Conservation (phyloP, 2,888 invertebrate genomes). For the Anthrax anthrax region DNA sequence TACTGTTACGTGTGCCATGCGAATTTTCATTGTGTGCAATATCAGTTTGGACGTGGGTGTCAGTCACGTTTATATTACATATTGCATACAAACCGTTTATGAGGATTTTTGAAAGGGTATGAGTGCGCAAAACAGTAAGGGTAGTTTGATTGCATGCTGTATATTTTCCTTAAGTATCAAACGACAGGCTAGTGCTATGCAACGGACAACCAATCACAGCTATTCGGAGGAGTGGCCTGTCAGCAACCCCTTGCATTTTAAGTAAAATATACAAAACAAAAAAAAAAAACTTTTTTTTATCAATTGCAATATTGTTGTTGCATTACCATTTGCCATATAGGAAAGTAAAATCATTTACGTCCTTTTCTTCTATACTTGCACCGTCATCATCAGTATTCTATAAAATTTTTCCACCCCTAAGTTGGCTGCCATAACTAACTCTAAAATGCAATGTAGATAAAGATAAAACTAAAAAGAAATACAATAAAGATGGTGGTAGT, state of each 20-base stretch:
- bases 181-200: conserved; percentile 6
- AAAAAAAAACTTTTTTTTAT: background rate
- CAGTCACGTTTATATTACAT: background rate
- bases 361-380: background rate
- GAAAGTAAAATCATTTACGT: background rate
- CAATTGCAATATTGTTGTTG: conserved; percentile 3
- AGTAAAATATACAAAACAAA: conserved; percentile 4
- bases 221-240: conserved; percentile 11
- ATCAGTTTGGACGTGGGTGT: background rate
- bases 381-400: background rate
- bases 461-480: background rate
- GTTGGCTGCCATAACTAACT: conserved; percentile 6
- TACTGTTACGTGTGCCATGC: background rate
- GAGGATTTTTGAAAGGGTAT: background rate
- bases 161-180: conserved; percentile 2
- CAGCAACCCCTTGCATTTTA: conserved; percentile 9
- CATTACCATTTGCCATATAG: background rate
- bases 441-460: background rate
- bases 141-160: conserved; percentile 1
- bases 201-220: conserved; percentile 12
- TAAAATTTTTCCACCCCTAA: background rate
- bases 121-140: conserved; percentile 3
- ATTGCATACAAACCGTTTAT: background rate
- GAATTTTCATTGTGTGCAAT: background rate
- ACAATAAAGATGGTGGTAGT: background rate